Conservation (phyloP, 2,113 vertebrate genomes). For the Phyllostomus hastatus region DNA sequence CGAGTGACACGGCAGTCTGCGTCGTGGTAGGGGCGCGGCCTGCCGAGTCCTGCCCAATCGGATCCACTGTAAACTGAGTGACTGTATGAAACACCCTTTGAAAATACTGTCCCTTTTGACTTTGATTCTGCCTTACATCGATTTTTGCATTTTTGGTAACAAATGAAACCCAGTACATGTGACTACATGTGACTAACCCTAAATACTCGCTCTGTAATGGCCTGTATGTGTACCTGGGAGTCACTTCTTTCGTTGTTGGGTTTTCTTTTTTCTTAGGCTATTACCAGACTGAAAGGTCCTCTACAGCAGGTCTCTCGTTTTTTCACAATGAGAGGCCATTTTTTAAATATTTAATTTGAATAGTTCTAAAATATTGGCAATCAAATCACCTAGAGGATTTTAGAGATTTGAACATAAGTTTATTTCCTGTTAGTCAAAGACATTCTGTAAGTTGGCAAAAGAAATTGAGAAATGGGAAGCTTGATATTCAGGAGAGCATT, state of each 20-base stretch:
- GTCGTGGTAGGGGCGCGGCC: conserved; percentile 76
- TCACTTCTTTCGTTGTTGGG: background rate
- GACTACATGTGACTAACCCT: conserved; percentile 76
- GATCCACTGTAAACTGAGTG: conserved; percentile 71
- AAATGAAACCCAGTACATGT: conserved; percentile 74
- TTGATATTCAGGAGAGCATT: conserved; percentile 51
- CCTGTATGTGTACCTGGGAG: conserved; percentile 55
- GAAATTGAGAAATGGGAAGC: conserved; percentile 38
- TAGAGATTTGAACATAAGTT: conserved; percentile 62
- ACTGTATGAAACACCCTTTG: conserved; percentile 74
- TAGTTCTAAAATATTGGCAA: conserved; percentile 39
- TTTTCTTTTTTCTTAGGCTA: conserved; percentile 42
- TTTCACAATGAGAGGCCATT: conserved; percentile 62
- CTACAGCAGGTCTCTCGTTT: conserved; percentile 51
- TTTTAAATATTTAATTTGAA: conserved; percentile 62
- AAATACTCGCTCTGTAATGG: conserved; percentile 71
- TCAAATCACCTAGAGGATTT: conserved; percentile 43
- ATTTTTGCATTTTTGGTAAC: conserved; percentile 79
- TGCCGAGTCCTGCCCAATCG: conserved; percentile 78
- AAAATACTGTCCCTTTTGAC: conserved; percentile 80
- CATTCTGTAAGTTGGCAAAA: conserved; percentile 64
- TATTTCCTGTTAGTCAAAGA: conserved; percentile 56
- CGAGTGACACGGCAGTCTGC: conserved; percentile 77
- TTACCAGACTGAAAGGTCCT: conserved; percentile 59
- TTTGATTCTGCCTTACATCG: conserved; percentile 84